Percentiles rank a stretch among this genome's conserved stretches.
phyloP scores from a whole-genome alignment of 2,797 vertebrate genomes.

The Enteromius unitaeniatus region DNA sequence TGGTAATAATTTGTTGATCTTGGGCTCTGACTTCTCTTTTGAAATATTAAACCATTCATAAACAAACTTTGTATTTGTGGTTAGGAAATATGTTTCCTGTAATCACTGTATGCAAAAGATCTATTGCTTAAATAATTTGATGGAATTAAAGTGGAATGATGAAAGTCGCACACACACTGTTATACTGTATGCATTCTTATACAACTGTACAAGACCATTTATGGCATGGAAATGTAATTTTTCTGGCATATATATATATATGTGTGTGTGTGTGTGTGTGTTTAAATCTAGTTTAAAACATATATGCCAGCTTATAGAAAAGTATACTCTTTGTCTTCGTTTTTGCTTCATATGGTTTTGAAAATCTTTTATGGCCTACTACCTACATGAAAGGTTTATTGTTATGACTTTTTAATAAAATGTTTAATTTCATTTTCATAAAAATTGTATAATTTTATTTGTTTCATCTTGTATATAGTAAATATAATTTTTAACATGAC shows the following conservation, averaged over 20 bases:
- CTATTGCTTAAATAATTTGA: slow-evolving; percentile 13
- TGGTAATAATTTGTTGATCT: slow-evolving; percentile 43
- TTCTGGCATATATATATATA: neutral
- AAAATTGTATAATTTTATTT: neutral
- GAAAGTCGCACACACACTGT: neutral
- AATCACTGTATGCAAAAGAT: slow-evolving; percentile 35
- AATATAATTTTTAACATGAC: neutral
- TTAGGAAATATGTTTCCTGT: neutral
- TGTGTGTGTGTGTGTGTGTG: no score
- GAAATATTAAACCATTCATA: slow-evolving; percentile 38
- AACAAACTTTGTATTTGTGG: slow-evolving; percentile 28
- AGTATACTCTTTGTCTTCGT: neutral
- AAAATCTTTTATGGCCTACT: neutral
- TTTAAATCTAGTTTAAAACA: neutral
- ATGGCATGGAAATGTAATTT: neutral
- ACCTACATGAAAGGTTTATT: neutral
- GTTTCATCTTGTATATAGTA: neutral
- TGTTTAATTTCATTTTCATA: neutral
- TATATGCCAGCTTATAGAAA: neutral
- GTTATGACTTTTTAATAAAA: neutral
- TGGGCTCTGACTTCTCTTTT: slow-evolving; percentile 24
- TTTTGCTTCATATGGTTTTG: neutral
- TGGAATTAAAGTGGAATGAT: neutral
- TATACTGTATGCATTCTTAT: neutral
- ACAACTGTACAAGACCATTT: neutral